Evolutionary conservation across 2,888 invertebrate species (phyloP).

Genomic region (Hetaerina titia): DNA sequence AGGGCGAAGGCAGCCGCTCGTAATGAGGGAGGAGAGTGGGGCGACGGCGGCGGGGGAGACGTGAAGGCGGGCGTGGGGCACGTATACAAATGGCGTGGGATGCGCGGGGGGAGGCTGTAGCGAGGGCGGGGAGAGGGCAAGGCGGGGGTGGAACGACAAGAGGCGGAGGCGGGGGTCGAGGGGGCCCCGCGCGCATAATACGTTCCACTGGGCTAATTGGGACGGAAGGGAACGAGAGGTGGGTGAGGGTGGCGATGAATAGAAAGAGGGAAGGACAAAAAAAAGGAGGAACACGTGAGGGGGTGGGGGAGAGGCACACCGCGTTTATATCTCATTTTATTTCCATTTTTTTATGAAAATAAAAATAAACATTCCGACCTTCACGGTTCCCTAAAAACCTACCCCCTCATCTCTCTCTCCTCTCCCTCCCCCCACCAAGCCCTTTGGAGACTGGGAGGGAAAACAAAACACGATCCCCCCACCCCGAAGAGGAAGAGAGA

Average conservation of each 20-base stretch:
- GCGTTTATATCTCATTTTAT: not conserved
- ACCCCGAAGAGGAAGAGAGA: not conserved
- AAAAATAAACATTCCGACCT: slow-evolving; percentile 5
- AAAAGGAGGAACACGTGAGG: not conserved
- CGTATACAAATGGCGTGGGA: not conserved
- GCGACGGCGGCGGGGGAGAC: not conserved
- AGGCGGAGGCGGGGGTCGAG: not conserved
- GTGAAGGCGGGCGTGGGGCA: not conserved
- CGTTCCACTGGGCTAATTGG: slow-evolving; percentile 63
- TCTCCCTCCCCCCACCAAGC: too few relatives aligned
- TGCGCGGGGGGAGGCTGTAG: not conserved
- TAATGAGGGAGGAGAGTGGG: not conserved
- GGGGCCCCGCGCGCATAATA: slow-evolving; percentile 8
- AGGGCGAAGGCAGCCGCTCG: not conserved
- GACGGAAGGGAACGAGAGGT: slow-evolving; percentile 37
- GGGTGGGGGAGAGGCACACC: not conserved
- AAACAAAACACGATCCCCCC: too few relatives aligned
- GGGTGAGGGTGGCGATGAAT: not conserved
- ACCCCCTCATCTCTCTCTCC: not conserved
- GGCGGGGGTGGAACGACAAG: not conserved
- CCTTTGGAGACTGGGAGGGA: too few relatives aligned
- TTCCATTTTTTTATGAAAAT: not conserved
- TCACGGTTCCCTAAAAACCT: not conserved
- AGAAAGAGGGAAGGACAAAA: not conserved
- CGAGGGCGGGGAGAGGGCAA: not conserved